phyloP scores from a whole-genome alignment of 2,113 vertebrate species.

The Anguilla japonica region DNA sequence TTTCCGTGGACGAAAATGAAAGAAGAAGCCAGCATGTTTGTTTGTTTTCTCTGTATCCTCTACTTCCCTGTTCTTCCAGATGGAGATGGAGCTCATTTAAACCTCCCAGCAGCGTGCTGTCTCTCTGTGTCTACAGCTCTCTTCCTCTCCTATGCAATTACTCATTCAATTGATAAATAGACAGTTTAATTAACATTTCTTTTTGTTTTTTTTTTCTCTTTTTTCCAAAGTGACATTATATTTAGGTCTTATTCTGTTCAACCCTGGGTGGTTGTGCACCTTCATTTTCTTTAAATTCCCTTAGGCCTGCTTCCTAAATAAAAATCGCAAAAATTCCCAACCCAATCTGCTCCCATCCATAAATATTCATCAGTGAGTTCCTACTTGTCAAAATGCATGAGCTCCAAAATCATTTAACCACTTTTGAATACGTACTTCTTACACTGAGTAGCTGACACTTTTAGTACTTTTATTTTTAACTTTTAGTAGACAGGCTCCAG shows the following conservation, averaged over 20 bases:
- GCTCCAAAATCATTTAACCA: no score
- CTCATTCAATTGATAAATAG: constrained; percentile 45
- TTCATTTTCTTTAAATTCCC: no score
- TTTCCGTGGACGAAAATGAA: not conserved
- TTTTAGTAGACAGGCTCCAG: no score
- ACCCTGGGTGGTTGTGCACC: no score
- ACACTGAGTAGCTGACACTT: no score
- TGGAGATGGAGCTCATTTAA: constrained; percentile 32
- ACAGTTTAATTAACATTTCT: constrained; percentile 46
- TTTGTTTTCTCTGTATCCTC: constrained; percentile 29
- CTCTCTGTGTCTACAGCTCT: constrained; percentile 27
- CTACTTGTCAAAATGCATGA: no score
- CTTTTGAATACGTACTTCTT: no score
- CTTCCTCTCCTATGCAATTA: constrained; percentile 39
- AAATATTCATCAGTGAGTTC: no score
- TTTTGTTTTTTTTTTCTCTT: not conserved
- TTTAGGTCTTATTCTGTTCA: not conserved
- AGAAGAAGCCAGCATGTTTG: not conserved
- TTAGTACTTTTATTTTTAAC: no score
- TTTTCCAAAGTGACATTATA: not conserved
- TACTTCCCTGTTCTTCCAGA: constrained; percentile 33
- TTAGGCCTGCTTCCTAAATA: no score
- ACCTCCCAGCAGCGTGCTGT: constrained; percentile 29
- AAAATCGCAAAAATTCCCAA: no score
- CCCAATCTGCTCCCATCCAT: no score